These are phyloP conservation scores for Caenorhabditis auriculariae DNA, from an alignment of 2,888 invertebrate genomes.

Conservation along the genomic window DNA sequence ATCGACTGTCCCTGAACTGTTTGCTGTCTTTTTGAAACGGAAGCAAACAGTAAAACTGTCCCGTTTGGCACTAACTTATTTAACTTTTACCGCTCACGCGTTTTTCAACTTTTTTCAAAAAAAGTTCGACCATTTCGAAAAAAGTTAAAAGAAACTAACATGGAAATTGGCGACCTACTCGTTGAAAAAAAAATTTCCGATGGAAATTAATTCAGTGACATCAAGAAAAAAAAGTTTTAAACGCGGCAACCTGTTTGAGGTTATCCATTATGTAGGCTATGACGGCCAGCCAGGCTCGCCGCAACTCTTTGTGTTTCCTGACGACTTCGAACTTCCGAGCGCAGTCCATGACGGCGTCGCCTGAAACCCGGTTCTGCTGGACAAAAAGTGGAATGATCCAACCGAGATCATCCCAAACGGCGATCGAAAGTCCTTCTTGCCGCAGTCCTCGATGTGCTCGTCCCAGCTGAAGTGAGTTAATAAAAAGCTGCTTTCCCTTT, in stretches of 20 bases:
- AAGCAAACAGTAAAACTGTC: too few relatives aligned
- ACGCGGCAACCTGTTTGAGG: constrained; percentile 57
- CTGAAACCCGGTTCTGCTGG: constrained; percentile 12
- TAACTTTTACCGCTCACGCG: too few relatives aligned
- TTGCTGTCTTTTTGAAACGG: too few relatives aligned
- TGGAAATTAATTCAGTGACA: too few relatives aligned
- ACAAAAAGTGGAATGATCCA: background rate
- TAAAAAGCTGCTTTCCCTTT: too few relatives aligned
- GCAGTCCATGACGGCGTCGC: constrained; percentile 53
- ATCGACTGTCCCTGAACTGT: constrained; percentile 47
- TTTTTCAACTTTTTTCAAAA: too few relatives aligned
- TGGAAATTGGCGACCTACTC: too few relatives aligned
- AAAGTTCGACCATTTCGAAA: too few relatives aligned
- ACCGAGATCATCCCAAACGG: constrained; percentile 57
- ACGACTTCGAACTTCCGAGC: constrained; percentile 48
- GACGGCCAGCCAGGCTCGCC: constrained; percentile 56
- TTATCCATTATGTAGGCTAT: constrained; percentile 58
- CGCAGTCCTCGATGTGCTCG: constrained; percentile 44
- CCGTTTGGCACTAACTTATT: too few relatives aligned
- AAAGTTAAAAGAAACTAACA: too few relatives aligned
- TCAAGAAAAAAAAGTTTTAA: too few relatives aligned
- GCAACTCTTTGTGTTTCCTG: constrained; percentile 55
- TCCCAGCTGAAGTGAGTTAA: constrained; percentile 31
- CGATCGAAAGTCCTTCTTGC: constrained; percentile 45
- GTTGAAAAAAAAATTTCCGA: too few relatives aligned